Conservation (phyloP, 2,113 vertebrate species). For the Pyxicephalus adspersus region DNA sequence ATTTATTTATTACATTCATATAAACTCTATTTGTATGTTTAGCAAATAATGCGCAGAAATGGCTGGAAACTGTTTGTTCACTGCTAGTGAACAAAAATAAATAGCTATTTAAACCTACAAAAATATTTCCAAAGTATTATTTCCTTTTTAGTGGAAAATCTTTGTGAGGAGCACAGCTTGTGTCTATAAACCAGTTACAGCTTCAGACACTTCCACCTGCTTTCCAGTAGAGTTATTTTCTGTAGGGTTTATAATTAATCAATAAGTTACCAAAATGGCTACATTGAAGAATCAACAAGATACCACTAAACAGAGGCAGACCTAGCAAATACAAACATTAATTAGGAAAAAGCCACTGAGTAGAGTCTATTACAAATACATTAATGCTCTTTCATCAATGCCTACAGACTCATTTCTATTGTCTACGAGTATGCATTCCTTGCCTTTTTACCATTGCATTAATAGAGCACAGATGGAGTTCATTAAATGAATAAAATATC, state of each 20-base stretch:
- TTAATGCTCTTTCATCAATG: constrained; percentile 37
- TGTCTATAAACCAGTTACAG: background rate
- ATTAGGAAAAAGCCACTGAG: constrained; percentile 13
- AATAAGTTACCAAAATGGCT: constrained; percentile 27
- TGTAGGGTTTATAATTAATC: constrained; percentile 28
- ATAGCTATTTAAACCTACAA: background rate
- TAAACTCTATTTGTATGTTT: no score
- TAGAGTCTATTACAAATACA: constrained; percentile 37
- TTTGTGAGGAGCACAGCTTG: background rate
- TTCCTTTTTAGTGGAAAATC: constrained; percentile 3
- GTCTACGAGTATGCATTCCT: constrained; percentile 8
- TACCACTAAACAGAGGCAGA: background rate
- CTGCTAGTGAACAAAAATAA: no score
- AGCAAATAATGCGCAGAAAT: no score
- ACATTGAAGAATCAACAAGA: constrained; percentile 29
- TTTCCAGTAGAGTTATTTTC: background rate
- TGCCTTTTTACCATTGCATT: constrained; percentile 24
- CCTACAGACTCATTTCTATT: constrained; percentile 29
- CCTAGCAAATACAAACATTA: constrained; percentile 28
- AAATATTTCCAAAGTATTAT: background rate
- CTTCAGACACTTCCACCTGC: background rate
- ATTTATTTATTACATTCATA: no score
- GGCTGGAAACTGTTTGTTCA: no score
- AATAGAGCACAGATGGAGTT: constrained; percentile 38
- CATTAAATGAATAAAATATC: constrained; percentile 42